A percentile compares a stretch with the other conserved stretches of the same genome.
These are phyloP conservation scores for Salmo trutta DNA, from an alignment of 2,797 vertebrate species.

Conservation along the genomic window DNA sequence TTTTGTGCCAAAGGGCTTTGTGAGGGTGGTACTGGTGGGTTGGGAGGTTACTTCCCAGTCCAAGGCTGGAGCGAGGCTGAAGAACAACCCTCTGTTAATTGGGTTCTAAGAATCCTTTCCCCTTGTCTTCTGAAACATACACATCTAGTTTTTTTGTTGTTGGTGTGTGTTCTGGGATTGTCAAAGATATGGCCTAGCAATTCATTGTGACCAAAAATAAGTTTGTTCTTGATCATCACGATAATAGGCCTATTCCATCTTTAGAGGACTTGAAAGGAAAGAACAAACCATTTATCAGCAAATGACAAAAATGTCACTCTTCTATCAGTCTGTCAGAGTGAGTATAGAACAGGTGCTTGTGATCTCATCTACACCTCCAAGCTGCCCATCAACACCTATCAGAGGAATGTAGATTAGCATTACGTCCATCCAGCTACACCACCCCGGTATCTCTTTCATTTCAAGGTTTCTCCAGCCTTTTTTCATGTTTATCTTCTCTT, in stretches of 20 bases:
- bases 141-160: too few relatives aligned
- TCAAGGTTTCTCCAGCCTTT: background rate
- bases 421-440: slow-evolving; percentile 23
- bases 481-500: background rate
- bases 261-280: background rate
- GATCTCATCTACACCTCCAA: slow-evolving; percentile 51
- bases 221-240: background rate
- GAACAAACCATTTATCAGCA: background rate
- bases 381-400: slow-evolving; percentile 43
- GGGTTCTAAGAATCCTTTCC: background rate
- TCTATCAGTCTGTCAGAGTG: slow-evolving; percentile 35
- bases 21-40: background rate
- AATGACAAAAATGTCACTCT: background rate
- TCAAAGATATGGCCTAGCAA: background rate
- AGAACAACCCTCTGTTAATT: background rate
- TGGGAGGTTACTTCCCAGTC: background rate
- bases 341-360: slow-evolving; percentile 26
- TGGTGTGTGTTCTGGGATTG: background rate
- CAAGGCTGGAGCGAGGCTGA: background rate
- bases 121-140: background rate
- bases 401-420: slow-evolving; percentile 37
- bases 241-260: background rate
- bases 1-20: slow-evolving; percentile 37
- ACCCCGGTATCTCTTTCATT: slow-evolving; percentile 24
- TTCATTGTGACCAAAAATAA: slow-evolving; percentile 4